Conservation (phyloP, 2,797 vertebrate species). For the Xyrichtys novacula region DNA sequence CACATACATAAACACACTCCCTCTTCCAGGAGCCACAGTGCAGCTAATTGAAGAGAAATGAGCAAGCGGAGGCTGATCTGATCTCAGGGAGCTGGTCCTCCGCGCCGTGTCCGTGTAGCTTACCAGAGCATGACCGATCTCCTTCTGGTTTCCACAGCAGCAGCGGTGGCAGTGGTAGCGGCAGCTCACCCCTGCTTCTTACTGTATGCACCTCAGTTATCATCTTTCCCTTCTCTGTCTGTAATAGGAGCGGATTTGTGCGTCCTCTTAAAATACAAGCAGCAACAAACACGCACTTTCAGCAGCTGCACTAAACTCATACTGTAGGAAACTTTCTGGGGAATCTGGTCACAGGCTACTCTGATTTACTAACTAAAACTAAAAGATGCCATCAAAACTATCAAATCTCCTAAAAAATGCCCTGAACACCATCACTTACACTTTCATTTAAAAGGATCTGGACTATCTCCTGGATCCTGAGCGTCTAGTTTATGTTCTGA, state of each 20-base stretch:
- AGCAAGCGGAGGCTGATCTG: constrained; percentile 67
- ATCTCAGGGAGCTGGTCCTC: constrained; percentile 49
- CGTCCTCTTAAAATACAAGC: constrained; percentile 8
- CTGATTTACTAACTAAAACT: too few species aligned
- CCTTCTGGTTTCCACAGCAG: constrained; percentile 49
- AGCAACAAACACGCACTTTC: neutral
- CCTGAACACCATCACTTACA: neutral
- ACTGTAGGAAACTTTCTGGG: too few species aligned
- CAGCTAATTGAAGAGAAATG: constrained; percentile 86
- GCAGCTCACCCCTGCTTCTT: constrained; percentile 26
- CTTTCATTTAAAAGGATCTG: neutral
- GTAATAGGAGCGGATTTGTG: neutral
- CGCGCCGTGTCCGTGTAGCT: neutral
- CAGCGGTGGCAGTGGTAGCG: constrained; percentile 17
- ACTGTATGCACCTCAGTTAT: constrained; percentile 39
- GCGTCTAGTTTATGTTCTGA: too few species aligned
- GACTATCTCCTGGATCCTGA: constrained; percentile 6
- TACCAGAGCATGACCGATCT: constrained; percentile 31
- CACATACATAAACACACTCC: constrained; percentile 1
- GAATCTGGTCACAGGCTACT: too few species aligned
- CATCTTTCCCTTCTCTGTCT: neutral
- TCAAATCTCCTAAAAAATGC: too few species aligned
- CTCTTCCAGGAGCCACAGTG: constrained; percentile 74
- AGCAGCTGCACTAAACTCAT: too few species aligned
- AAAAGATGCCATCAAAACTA: too few species aligned